phyloP scores from a whole-genome alignment of 2,797 vertebrate genomes.

The Pseudomugil gertrudae region DNA sequence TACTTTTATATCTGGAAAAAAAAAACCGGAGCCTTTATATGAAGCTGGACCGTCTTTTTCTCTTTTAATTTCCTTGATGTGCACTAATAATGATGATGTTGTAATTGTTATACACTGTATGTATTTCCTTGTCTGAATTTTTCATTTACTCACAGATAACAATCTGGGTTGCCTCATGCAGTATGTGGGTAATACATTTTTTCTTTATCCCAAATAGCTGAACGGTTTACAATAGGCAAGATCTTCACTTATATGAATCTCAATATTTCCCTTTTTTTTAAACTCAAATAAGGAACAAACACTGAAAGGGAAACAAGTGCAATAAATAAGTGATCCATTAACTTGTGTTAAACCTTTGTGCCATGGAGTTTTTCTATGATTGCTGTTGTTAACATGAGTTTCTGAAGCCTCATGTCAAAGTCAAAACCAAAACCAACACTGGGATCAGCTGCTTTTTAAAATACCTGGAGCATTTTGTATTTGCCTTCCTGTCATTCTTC shows the following conservation, averaged over 20 bases:
- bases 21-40: no score
- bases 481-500: conserved; percentile 47
- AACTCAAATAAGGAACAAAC: conserved; percentile 5
- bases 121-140: no score
- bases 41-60: no score
- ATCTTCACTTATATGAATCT: background rate
- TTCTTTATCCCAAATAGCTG: background rate
- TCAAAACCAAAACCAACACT: conserved; percentile 18
- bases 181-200: background rate
- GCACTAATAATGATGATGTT: no score
- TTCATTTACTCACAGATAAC: no score
- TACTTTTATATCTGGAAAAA: no score
- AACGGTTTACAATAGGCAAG: background rate
- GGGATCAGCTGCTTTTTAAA: conserved; percentile 29
- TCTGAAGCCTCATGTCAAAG: background rate
- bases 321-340: conserved; percentile 34
- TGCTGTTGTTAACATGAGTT: conserved; percentile 1
- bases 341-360: background rate
- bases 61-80: no score
- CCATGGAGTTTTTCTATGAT: background rate
- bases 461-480: conserved; percentile 31
- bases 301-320: conserved; percentile 4
- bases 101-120: no score
- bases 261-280: background rate
- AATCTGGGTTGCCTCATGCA: background rate